Evolutionary conservation across 1,140 invertebrate genomes (phyloP).

Genomic region (Hypothenemus hampei): DNA sequence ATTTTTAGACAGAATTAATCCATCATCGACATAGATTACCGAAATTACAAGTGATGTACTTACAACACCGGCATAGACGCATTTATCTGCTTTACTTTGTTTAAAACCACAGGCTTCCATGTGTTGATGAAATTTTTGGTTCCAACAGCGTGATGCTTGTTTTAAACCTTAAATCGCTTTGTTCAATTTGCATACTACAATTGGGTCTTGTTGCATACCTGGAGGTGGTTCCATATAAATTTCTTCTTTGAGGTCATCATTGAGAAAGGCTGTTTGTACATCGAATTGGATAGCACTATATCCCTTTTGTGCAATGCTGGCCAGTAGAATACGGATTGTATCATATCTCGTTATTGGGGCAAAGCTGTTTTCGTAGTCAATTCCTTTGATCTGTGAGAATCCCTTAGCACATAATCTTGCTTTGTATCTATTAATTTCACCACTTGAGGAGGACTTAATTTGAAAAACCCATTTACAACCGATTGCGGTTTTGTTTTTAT

Average conservation of each 20-base stretch:
- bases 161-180: slow-evolving; percentile 47
- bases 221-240: slow-evolving; percentile 46
- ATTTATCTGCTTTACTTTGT: neutral
- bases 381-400: slow-evolving; percentile 39
- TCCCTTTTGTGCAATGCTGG: slow-evolving; percentile 39
- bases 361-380: slow-evolving; percentile 44
- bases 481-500: too few species aligned
- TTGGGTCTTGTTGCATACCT: slow-evolving; percentile 21
- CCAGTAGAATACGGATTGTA: slow-evolving; percentile 43
- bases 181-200: slow-evolving; percentile 33
- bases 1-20: slow-evolving; percentile 8
- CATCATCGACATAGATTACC: slow-evolving; percentile 17
- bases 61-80: neutral
- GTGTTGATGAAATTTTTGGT: slow-evolving; percentile 29
- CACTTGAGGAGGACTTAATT: slow-evolving; percentile 22
- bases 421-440: slow-evolving; percentile 31
- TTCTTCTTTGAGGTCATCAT: slow-evolving; percentile 44
- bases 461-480: slow-evolving; percentile 43
- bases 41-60: neutral
- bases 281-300: slow-evolving; percentile 43
- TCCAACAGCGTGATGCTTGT: slow-evolving; percentile 47
- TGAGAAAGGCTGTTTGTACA: slow-evolving; percentile 46
- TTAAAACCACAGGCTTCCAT: neutral
- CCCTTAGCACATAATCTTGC: slow-evolving; percentile 42
- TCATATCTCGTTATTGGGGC: slow-evolving; percentile 40